phyloP scores from a whole-genome alignment of 1,140 invertebrate species.

The Aporrectodea caliginosa region DNA sequence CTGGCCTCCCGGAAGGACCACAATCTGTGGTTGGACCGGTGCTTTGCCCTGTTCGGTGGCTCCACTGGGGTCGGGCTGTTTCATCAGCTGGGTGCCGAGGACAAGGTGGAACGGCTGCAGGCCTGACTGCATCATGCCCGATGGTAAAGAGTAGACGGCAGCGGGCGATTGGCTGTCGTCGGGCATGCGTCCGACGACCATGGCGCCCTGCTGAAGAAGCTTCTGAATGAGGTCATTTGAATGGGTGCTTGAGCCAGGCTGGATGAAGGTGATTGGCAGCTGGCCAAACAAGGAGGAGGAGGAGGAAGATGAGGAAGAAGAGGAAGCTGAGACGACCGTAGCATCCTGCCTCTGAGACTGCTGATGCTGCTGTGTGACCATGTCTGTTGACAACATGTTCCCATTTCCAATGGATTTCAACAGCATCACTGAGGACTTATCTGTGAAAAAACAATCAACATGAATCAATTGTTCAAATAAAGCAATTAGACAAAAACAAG shows the following conservation, averaged over 20 bases:
- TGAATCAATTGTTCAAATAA: too few relatives aligned
- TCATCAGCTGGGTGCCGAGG: background rate
- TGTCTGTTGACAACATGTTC: background rate
- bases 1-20: background rate
- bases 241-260: background rate
- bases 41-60: background rate
- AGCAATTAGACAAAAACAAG: too few relatives aligned
- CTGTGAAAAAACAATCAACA: background rate
- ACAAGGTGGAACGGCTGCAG: background rate
- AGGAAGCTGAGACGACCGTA: background rate
- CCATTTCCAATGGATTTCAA: background rate
- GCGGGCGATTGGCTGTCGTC: conserved; percentile 1
- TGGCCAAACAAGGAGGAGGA: background rate
- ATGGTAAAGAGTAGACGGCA: background rate
- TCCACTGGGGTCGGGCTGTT: background rate
- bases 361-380: background rate
- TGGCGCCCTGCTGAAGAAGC: conserved; percentile 15
- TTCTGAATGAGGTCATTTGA: conserved; percentile 8
- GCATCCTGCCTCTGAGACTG: background rate
- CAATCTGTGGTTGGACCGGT: background rate
- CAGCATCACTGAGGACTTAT: background rate
- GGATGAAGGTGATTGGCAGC: background rate
- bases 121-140: background rate
- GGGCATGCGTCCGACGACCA: conserved; percentile 8
- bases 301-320: background rate